Percentiles rank a stretch among this genome's conserved stretches.
phyloP scores from a whole-genome alignment of 64 coral and sea anemone species.

The Stichodactyla mertensii region DNA sequence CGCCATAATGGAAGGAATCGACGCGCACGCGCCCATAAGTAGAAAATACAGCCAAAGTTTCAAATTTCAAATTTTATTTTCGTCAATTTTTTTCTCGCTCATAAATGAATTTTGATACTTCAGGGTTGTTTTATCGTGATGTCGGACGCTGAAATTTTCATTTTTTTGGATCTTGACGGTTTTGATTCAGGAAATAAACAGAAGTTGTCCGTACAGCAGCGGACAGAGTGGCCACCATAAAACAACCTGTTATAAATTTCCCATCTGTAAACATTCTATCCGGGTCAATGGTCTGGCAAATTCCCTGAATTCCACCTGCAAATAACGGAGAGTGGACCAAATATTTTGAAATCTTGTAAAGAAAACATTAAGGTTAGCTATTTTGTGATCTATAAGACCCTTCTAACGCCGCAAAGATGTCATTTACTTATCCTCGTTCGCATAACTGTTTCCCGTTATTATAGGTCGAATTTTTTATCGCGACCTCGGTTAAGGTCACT shows the following conservation, averaged over 20 bases:
- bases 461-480: no score
- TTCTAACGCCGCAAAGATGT: no score
- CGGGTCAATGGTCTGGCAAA: constrained; percentile 24
- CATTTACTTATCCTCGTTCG: no score
- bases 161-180: background rate
- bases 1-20: constrained; percentile 24
- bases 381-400: no score
- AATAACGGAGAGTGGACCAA: background rate
- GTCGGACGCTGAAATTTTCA: background rate
- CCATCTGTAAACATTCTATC: background rate
- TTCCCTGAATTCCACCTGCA: constrained; percentile 31
- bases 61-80: background rate
- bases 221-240: background rate
- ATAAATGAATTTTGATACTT: background rate
- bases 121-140: background rate
- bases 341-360: background rate
- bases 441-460: no score
- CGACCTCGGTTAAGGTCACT: no score
- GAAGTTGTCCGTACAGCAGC: background rate
- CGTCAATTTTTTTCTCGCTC: background rate
- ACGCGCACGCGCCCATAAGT: background rate
- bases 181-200: background rate
- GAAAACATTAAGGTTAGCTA: background rate
- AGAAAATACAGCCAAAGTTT: background rate
- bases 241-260: background rate